Percentiles rank a stretch among this genome's conserved stretches.
These are phyloP conservation scores for Campaea margaritaria DNA, from an alignment of 2,888 invertebrate species.

Conservation along the genomic window DNA sequence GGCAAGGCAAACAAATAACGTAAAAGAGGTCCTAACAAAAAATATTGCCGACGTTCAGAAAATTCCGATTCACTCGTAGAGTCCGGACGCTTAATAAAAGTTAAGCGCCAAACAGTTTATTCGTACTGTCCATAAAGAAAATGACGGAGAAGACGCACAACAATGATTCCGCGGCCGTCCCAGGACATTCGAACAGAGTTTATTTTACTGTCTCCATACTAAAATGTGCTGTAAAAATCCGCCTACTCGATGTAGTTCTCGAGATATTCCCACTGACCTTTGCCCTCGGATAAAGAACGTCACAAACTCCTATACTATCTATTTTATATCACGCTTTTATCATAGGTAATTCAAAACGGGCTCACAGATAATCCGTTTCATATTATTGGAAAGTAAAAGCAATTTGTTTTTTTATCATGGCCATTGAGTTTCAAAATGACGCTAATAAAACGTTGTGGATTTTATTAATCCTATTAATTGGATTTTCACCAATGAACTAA, in stretches of 20 bases:
- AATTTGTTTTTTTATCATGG: too few relatives aligned
- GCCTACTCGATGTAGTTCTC: slow-evolving; percentile 76
- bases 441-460: too few relatives aligned
- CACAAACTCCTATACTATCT: slow-evolving; percentile 49
- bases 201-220: slow-evolving; percentile 75
- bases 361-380: background rate
- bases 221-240: slow-evolving; percentile 79
- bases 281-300: slow-evolving; percentile 69
- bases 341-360: slow-evolving; percentile 30
- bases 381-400: background rate
- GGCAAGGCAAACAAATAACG: slow-evolving; percentile 3
- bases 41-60: slow-evolving; percentile 43
- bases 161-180: slow-evolving; percentile 63
- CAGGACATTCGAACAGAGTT: slow-evolving; percentile 72
- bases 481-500: background rate
- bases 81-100: slow-evolving; percentile 62
- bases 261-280: slow-evolving; percentile 76
- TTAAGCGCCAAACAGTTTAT: slow-evolving; percentile 63
- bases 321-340: slow-evolving; percentile 49
- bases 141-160: slow-evolving; percentile 61
- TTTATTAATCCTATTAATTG: too few relatives aligned
- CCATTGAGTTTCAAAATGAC: too few relatives aligned
- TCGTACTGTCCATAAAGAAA: slow-evolving; percentile 69
- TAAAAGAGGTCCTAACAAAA: slow-evolving; percentile 21
- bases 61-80: slow-evolving; percentile 41